These are phyloP conservation scores for Littorina saxatilis DNA, from an alignment of 1,140 invertebrate species.

Conservation along the genomic window DNA sequence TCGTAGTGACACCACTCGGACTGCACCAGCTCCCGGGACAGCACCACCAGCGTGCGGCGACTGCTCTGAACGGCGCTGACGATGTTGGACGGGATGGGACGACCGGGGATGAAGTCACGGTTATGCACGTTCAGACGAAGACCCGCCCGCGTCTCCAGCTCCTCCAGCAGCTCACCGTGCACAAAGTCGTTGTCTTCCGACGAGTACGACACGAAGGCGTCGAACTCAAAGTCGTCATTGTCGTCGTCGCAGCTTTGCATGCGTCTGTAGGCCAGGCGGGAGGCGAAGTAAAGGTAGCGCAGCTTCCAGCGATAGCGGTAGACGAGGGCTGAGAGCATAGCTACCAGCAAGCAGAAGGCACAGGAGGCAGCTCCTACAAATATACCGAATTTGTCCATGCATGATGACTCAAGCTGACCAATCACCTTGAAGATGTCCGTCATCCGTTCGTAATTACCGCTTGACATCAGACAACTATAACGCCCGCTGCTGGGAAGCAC, in stretches of 20 bases:
- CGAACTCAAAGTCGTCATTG: constrained; percentile 43
- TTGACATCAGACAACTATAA: constrained; percentile 39
- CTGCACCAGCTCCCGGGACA: constrained; percentile 80
- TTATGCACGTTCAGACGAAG: constrained; percentile 58
- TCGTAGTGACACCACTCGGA: constrained; percentile 84
- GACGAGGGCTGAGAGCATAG: neutral
- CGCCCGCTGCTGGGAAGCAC: neutral
- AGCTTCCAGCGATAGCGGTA: constrained; percentile 50
- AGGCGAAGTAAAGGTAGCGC: constrained; percentile 41
- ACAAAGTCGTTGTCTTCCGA: constrained; percentile 50
- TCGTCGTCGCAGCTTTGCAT: neutral
- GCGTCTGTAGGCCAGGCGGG: constrained; percentile 29
- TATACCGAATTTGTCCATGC: constrained; percentile 28
- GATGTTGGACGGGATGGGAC: constrained; percentile 79
- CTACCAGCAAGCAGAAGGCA: constrained; percentile 31
- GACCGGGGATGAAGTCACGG: constrained; percentile 62
- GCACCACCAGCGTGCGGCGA: constrained; percentile 80
- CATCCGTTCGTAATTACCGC: constrained; percentile 12
- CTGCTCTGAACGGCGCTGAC: constrained; percentile 80
- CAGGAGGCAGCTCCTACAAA: constrained; percentile 31
- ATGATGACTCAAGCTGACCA: constrained; percentile 31
- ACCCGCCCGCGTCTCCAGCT: constrained; percentile 40
- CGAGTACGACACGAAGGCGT: constrained; percentile 57
- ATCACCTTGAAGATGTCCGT: constrained; percentile 33
- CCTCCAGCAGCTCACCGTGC: constrained; percentile 30